Evolutionary conservation across 2,797 vertebrate genomes (phyloP), one percentile per base, ranked within the genome.

Genomic region (Oryzias dopingdopingensis): DNA sequence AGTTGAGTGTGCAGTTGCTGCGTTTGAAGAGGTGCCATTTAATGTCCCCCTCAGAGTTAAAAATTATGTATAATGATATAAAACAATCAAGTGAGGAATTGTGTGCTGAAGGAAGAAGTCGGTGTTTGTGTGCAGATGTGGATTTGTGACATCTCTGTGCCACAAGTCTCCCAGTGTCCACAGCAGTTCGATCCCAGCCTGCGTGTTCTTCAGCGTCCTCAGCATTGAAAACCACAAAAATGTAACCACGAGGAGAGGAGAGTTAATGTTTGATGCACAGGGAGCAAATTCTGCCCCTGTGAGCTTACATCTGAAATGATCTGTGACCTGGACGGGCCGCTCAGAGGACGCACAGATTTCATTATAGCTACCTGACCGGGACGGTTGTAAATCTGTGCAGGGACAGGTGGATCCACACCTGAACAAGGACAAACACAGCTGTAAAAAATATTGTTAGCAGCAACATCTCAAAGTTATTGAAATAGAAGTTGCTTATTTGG

Each of bases 191-290:
- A 14, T 15, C 40, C n/a, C 5, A 15, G 18, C 29, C 17, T 14
- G 17, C 3, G 32, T 10, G 10, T 37, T 37, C 2, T 37, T 6
- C 26, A 26, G 26, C 26, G 26, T 26, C 10, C 32, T 3, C 32
- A 37, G 32, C 32, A 37, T 37, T 37, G 29, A 10, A 77, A 80
- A 79, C 77, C 67, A 65, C 64, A 77, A 59, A 77, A 52, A 63
- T 69, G 53, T 67, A 47, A 67, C 46, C 41, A 53, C 69, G 49
- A 37, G 61, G 72, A 59, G 49, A 68, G 52, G 44, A 52, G 47
- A 4, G 50, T 76, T 72, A 65, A 67, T 68, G 52, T 70, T 62
- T 70, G 58, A 85, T 66, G 43, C n/a, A 17, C 22, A 56, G 46
- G 20, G 13, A 56, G n/a, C 47, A 22, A 53, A 61, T 15, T 56